Conservation (phyloP, 2,113 vertebrate genomes). For the Alethe castanea region DNA sequence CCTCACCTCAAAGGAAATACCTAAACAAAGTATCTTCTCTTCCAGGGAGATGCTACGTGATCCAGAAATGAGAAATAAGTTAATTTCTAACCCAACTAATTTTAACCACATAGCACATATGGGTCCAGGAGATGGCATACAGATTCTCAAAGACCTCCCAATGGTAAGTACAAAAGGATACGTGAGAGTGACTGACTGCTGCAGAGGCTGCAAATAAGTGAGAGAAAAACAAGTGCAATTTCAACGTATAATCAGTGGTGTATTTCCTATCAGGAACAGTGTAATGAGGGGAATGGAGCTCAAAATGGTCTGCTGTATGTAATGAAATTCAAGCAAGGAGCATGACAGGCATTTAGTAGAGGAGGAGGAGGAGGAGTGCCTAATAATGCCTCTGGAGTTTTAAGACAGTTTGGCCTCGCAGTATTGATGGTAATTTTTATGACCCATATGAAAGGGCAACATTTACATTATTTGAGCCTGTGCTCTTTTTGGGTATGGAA, state of each 20-base stretch:
- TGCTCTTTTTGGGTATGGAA: neutral
- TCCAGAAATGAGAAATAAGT: constrained; percentile 98
- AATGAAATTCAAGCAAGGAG: neutral
- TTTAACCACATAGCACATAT: constrained; percentile 99
- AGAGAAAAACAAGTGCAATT: neutral
- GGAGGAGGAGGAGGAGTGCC: neutral
- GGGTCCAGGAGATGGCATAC: constrained; percentile 98
- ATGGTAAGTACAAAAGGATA: constrained; percentile 81
- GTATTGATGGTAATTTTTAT: neutral
- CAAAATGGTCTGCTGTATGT: neutral
- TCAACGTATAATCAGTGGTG: neutral
- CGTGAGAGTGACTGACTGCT: neutral
- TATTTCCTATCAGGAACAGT: neutral
- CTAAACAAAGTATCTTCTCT: constrained; percentile 65
- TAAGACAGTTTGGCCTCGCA: neutral
- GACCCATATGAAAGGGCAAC: neutral
- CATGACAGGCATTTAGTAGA: neutral
- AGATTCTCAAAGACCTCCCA: constrained; percentile 97
- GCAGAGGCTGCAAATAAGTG: neutral
- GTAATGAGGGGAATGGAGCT: neutral
- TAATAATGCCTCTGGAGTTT: neutral
- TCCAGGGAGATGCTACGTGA: constrained; percentile 97
- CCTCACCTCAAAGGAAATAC: neutral
- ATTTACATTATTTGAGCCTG: neutral
- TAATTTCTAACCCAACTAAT: constrained; percentile 99